Base-by-base conservation (phyloP, 2,888 invertebrate genomes). In the Mimumesa dahlbomi region DNA sequence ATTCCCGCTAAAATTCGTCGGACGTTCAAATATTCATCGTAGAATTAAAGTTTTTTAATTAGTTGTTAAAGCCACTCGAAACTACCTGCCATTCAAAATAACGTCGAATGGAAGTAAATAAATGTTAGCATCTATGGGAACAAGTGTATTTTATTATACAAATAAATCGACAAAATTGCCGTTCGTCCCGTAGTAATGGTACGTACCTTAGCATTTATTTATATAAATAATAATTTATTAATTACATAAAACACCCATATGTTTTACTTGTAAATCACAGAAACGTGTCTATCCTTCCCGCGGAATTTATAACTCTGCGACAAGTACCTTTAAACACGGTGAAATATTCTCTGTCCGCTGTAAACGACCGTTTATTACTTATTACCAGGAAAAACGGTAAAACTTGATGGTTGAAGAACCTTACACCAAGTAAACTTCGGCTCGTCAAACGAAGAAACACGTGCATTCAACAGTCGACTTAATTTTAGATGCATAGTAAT, bases 41-140 rank as follows among this genome's bases (percentile, higher is more conserved):
- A n/a, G n/a, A n/a, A 50, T 65, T 46, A 48, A 65, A 63, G 63
- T 63, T 49, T 13, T 29, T 13, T 7, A 9, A 59, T 14, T 53
- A 9, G 65, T 14, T 53, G 40, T 48, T 59, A 59, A 48, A 65
- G 52, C 22, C 46, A 46, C 25, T 22, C n/a, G 14, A 48, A 25
- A 21, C 25, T 53, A 59, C 31, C 31, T 59, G 65, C 46, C 65
- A 65, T 59, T 59, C 59, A 34, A 58, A 31, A 13, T 50, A n/a
- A 31, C 36, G 57, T 43, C 25, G 19, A 11, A 11, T 9, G 21
- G 21, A 14, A 18, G 7, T 40, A 16, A 22, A 22, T 49, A 29
- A 56, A 31, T 31, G 46, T n/a, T 21, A 2, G 11, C 5, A n/a
- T 25, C 7, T 18, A 18, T 22, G n/a, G 19, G 22, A 29, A 38